These are phyloP conservation scores for Aspidapion aeneum DNA, from an alignment of 2,888 invertebrate genomes.

Conservation along the genomic window DNA sequence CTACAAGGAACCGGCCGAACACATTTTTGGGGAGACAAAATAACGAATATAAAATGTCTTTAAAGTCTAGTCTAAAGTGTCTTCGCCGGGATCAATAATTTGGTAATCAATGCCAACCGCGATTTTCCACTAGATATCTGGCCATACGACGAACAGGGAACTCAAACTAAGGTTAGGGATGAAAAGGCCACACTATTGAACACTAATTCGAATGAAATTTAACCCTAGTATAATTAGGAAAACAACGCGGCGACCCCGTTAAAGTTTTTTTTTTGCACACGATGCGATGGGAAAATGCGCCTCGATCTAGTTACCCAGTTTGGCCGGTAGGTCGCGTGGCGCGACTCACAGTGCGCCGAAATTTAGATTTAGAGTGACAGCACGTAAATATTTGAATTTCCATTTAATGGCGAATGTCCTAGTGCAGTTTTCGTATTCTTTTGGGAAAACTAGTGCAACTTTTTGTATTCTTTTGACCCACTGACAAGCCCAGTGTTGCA, in stretches of 20 bases:
- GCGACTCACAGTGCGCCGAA: no score
- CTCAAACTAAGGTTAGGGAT: no score
- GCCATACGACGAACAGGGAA: no score
- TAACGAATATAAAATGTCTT: no score
- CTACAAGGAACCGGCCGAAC: constrained; percentile 43
- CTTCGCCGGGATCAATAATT: constrained; percentile 40
- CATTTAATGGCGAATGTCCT: no score
- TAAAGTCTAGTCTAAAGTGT: constrained; percentile 21
- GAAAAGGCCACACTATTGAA: background rate
- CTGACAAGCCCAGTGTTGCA: no score
- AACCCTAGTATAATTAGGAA: background rate
- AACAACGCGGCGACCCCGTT: background rate
- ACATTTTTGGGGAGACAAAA: constrained; percentile 40
- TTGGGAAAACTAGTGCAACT: no score
- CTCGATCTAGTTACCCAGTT: constrained; percentile 15
- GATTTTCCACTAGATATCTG: no score
- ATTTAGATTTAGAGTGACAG: no score
- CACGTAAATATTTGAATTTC: no score
- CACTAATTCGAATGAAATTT: background rate
- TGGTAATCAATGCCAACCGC: constrained; percentile 42
- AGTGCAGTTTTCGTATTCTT: no score
- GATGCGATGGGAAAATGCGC: constrained; percentile 4
- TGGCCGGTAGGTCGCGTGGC: constrained; percentile 18
- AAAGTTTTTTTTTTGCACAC: constrained; percentile 14
- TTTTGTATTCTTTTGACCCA: no score